Evolutionary conservation across 2,797 vertebrate genomes (phyloP), one percentile per base, ranked within the genome.

Genomic region (Lepilemur ruficaudatus): DNA sequence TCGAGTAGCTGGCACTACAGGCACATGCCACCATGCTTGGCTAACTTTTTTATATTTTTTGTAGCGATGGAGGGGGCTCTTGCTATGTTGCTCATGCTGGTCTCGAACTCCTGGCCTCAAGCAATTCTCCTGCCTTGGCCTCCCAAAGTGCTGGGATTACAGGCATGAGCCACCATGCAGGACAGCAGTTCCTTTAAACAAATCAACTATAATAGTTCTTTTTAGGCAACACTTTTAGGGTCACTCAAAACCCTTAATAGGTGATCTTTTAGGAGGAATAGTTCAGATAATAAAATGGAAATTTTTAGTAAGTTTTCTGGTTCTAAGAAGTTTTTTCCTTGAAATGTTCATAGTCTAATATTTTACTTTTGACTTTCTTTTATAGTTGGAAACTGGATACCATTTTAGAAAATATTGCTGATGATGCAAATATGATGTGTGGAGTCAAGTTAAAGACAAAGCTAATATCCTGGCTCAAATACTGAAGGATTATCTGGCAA

Each of bases 341-440:
- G 8, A 92, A 94, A 67, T 41, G 41, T 5, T 78, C 23, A 69
- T 2, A 38, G 41, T 76, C 55, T 97, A 80, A 91, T 61, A 70
- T 86, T 92, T 92, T 41, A 43, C 69, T 88, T 96, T 95, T 70
- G 32, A 50, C 59, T 89, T 97, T 96, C 57, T 93, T 92, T 92
- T 96, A 22, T 63, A 96, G 91, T 7, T 67, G 89, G 76, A 94
- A 32, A 28, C n/a, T 57, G 79, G 73, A 70, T 67, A 61, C 38
- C 50, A 65, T 12, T 93, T 95, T 67, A 95, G 78, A 82, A 96
- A 96, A 82, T 14, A 50, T 14, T 32, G 32, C 43, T 93, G 75
- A 82, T 12, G 10, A 55, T 30, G 32, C 70, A 18, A 7, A 41
- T 18, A 6, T 38, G 38, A 55, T 35, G 22, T 32, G 23, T 55